Evolutionary conservation across 2,797 vertebrate genomes (phyloP), one percentile per base, ranked within the genome.

Genomic region (Eidolon dupreanum): DNA sequence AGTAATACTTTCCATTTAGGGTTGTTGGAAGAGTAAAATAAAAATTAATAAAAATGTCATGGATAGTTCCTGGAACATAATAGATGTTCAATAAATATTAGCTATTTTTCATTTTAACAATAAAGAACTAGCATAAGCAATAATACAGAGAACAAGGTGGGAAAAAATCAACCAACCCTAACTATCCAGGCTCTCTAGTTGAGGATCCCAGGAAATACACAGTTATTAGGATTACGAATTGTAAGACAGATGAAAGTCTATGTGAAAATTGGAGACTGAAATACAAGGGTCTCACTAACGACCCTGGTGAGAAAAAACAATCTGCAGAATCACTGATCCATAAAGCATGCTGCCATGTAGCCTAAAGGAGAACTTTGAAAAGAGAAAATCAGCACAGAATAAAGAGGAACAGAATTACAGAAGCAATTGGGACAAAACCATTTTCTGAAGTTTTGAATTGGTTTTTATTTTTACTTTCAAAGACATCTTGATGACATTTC

Each of bases 261-360:
- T 70, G 22, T 88, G 79, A 91, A 93, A 95, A 87, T 51, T 74
- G 51, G 6, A 96, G 78, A 81, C 5, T 49, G 8, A 73, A 31
- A 87, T 51, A 61, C 78, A 75, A 92, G 70, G 10, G 55, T 65
- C 20, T 61, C 43, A 91, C 33, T 95, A 95, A 97, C 0, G 22
- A 97, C 88, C 92, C 85, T 84, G 63, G 77, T 90, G 75, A 70
- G 65, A 63, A 96, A 96, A 93, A 79, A 73, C 74, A 96, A 97
- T 97, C 93, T 94, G 68, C 51, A 63, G 78, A 96, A 71, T 88
- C 95, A 95, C n/a, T 93, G 95, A 96, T 94, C 91, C 95, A 88
- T 93, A 93, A 97, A 96, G 70, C 20, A 28, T 66, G 53, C 81
- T 94, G 61, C 11, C 86, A 94, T 88, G 87, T 78, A 88, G 53